These are phyloP conservation scores for Furcifer pardalis DNA, from an alignment of 2,797 vertebrate genomes.

Conservation along the genomic window DNA sequence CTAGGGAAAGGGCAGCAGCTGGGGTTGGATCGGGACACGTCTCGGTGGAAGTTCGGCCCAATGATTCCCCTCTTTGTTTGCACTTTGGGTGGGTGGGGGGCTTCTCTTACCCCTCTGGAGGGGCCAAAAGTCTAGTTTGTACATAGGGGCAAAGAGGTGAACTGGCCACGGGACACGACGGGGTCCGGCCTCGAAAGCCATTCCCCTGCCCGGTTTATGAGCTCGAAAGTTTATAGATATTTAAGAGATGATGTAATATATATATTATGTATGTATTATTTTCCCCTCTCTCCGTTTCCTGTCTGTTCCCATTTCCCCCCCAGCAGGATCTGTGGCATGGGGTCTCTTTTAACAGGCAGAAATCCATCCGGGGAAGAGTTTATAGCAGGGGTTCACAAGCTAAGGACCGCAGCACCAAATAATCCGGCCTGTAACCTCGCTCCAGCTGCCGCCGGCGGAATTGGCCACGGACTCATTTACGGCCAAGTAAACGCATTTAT, in stretches of 20 bases:
- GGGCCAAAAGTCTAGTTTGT: background rate
- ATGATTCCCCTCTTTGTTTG: conserved; percentile 56
- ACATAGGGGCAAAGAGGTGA: background rate
- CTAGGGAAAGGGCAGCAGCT: background rate
- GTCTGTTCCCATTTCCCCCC: conserved; percentile 40
- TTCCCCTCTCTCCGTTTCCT: conserved; percentile 37
- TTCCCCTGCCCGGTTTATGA: conserved; percentile 67
- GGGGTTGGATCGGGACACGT: background rate
- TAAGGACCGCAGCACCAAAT: too few relatives aligned
- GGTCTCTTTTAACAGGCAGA: conserved; percentile 17
- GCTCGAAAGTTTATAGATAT: conserved; percentile 65
- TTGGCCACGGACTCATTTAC: too few relatives aligned
- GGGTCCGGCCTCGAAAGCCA: too few relatives aligned
- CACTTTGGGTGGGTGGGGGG: conserved; percentile 62
- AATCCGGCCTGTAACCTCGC: too few relatives aligned
- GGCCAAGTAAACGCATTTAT: too few relatives aligned
- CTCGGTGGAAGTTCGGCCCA: background rate
- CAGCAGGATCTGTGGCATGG: conserved; percentile 47
- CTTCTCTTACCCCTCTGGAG: background rate
- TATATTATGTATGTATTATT: conserved; percentile 35
- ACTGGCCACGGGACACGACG: too few relatives aligned
- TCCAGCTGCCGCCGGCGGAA: too few relatives aligned
- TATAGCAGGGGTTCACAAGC: too few relatives aligned
- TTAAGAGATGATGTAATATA: conserved; percentile 71
- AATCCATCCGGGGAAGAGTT: conserved; percentile 41